phyloP scores from a whole-genome alignment of 2,888 invertebrate genomes.

The Athetis lepigone region DNA sequence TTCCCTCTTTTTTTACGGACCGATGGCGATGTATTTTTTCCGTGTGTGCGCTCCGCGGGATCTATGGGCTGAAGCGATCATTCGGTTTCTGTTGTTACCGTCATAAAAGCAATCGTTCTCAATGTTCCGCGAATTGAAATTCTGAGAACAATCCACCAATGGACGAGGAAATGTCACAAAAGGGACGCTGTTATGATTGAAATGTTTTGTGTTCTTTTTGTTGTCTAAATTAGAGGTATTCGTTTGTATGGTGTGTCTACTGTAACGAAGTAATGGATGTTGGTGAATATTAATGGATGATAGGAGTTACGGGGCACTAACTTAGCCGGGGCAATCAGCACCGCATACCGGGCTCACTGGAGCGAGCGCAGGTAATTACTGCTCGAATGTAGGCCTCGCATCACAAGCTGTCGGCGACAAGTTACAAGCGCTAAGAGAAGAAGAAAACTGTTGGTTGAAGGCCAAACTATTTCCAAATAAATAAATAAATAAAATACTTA shows the following conservation, averaged over 20 bases:
- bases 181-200: conserved; percentile 32
- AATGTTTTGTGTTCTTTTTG: conserved; percentile 34
- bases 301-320: not conserved
- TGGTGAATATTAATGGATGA: not conserved
- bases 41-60: conserved; percentile 49
- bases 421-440: not conserved
- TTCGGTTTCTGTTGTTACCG: conserved; percentile 60
- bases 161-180: conserved; percentile 43
- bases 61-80: conserved; percentile 62
- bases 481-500: too few species aligned
- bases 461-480: too few species aligned
- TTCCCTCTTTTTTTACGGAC: conserved; percentile 65
- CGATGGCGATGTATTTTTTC: conserved; percentile 63
- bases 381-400: conserved; percentile 2
- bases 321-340: not conserved
- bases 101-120: conserved; percentile 58
- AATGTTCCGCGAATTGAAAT: conserved; percentile 56
- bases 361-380: conserved; percentile 14
- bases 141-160: conserved; percentile 41
- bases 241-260: conserved; percentile 18
- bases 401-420: not conserved
- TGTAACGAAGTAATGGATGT: not conserved
- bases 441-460: too few species aligned
- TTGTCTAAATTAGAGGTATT: conserved; percentile 29
- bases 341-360: conserved; percentile 5